phyloP scores from a whole-genome alignment of 2,113 vertebrate genomes.

The Alethe castanea region DNA sequence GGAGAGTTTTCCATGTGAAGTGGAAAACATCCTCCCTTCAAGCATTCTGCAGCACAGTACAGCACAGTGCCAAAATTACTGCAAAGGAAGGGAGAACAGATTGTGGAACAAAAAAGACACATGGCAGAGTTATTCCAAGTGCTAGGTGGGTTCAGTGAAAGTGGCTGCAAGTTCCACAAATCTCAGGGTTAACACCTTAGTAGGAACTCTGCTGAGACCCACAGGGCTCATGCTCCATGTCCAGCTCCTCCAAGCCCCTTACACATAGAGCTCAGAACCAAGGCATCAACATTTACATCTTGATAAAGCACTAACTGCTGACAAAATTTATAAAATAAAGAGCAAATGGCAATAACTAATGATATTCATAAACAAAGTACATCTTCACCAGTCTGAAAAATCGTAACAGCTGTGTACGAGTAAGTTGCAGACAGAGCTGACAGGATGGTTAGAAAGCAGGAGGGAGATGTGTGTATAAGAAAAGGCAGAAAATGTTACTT shows the following conservation, averaged over 20 bases:
- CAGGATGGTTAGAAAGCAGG: background rate
- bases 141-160: background rate
- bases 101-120: background rate
- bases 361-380: background rate
- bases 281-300: background rate
- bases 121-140: background rate
- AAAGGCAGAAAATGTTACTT: background rate
- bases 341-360: background rate
- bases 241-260: background rate
- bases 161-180: background rate
- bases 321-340: background rate
- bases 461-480: rapidly evolving
- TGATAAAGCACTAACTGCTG: background rate
- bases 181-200: background rate
- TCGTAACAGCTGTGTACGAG: background rate
- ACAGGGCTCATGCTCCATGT: rapidly evolving
- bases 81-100: background rate
- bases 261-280: background rate
- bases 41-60: background rate
- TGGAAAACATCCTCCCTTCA: background rate
- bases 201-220: background rate
- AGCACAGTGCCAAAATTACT: background rate
- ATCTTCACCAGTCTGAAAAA: background rate
- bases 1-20: background rate
- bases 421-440: background rate